Percentiles rank a stretch among this genome's conserved stretches.
These are phyloP conservation scores for Phainopepla nitens DNA, from an alignment of 2,113 vertebrate species.

Conservation along the genomic window DNA sequence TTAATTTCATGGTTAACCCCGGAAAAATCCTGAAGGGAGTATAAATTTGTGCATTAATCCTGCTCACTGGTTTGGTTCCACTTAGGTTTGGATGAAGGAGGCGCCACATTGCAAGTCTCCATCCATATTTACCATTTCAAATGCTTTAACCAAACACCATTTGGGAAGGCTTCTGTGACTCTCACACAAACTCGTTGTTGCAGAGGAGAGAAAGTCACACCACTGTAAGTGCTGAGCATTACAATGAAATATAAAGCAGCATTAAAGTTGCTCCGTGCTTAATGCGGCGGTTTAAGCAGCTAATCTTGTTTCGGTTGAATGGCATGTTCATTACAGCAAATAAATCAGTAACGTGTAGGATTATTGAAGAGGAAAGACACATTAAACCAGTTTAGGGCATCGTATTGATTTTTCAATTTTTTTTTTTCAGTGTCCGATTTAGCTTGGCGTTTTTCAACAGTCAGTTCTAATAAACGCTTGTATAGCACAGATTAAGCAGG, in stretches of 20 bases:
- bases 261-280: not conserved
- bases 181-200: not conserved
- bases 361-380: constrained; percentile 57
- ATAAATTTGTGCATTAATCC: constrained; percentile 15
- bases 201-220: not conserved
- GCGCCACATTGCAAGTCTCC: fast-evolving
- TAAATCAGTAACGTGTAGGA: constrained; percentile 29
- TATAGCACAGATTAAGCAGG: constrained; percentile 50
- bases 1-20: constrained; percentile 32
- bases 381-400: constrained; percentile 58
- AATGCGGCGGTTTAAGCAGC: constrained; percentile 26
- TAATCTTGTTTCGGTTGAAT: constrained; percentile 47
- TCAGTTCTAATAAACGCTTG: constrained; percentile 50
- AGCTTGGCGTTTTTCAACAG: constrained; percentile 51
- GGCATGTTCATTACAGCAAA: constrained; percentile 52
- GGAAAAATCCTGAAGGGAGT: constrained; percentile 28
- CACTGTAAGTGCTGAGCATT: not conserved
- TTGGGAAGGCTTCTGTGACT: not conserved
- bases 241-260: constrained; percentile 9
- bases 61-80: not conserved
- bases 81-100: not conserved
- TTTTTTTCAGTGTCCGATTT: not conserved
- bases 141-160: not conserved
- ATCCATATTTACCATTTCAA: not conserved
- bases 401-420: constrained; percentile 13